Base-by-base conservation (phyloP, 2,888 invertebrate genomes). In the Lasioglossum malachurum region DNA sequence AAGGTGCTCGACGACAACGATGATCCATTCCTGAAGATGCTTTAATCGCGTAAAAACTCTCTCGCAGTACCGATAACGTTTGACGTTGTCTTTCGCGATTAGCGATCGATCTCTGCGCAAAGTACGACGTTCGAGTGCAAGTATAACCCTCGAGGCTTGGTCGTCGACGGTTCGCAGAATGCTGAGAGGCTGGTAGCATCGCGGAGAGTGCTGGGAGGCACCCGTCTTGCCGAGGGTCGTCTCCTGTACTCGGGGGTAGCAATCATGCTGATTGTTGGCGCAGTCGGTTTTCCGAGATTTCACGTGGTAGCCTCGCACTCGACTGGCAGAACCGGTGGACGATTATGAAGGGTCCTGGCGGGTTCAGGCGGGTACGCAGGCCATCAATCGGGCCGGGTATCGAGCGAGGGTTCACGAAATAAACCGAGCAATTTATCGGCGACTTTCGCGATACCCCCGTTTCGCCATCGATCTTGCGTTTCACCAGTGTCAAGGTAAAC, bases 401-500 rank as follows among this genome's bases (percentile, higher is more conserved):
- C 64, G 83, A 31, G 73, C 80, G 75, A 44, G 64, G 41, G 75
- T 23, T 64, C 41, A 71, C 75, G 77, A 83, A 87, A 86, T 86
- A 87, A 87, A 86, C 77, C 80, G 78, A 76, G 76, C 82, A 84
- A 88, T 87, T 87, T 87, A 84, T 89, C 87, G 82, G 74, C 82
- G 87, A 89, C 88, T 91, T 91, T 91, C 80, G 82, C 86, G 67
- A 80, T 71, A 31, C 71, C 80, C 78, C 78, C 77, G 72, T 41
- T 81, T 77, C 86, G 81, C 83, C 91, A 90, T 92, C 91, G 93
- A 93, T 93, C 92, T 92, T 90, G 90, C 88, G 91, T 93, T 94
- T 94, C 93, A 92, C 91, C 94, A 94, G 93, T 94, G 94, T 94
- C 94, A 94, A 94, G 94, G 94, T 94, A 94, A 94, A 94, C 94